Evolutionary conservation across 2,888 invertebrate genomes (phyloP), one percentile per base, ranked within the genome.

Genomic region (Aradus depressus): DNA sequence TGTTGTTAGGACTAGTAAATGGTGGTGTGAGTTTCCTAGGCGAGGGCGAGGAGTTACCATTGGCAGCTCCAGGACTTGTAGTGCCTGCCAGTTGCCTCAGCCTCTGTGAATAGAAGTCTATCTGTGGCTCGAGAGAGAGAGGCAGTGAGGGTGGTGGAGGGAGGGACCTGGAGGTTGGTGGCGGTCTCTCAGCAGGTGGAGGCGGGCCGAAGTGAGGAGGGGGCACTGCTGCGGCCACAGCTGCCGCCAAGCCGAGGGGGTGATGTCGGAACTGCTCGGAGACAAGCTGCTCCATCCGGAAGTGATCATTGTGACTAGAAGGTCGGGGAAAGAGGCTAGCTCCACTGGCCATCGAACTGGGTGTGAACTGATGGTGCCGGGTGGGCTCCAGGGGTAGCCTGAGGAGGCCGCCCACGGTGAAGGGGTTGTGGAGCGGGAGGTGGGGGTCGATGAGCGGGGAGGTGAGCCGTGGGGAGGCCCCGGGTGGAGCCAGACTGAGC

Each of bases 81-180:
- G 87, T 88, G 71, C 84, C 83, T 76, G 95, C 95, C 77, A 95
- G 84, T 81, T 93, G 92, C 78, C 93, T 87, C 80, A 95, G 84
- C 80, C 95, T 84, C 83, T 93, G 92, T 76, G 95, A 95, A 82
- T 95, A 96, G 84, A 93, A 95, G 84, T 95, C 93, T 80, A 91
- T 82, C 75, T 87, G 87, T 68, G 87, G 85, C 77, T 85, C 89
- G 63, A 84, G 72, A 69, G 79, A 80, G 60, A 81, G 75, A 60
- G 77, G 78, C 66, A 57, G 69, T 65, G 57, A 68, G 70, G 63
- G 68, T 71, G 64, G 68, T 69, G 68, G 65, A 64, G 60, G 76
- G 77, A 65, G 73, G 22, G 55, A 50, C 37, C 54, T 55, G 23
- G 48, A 52, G 35, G 53, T 53, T 31, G 58, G 58, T 26, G 53